Conservation (phyloP, 2,888 invertebrate genomes). For the Mesorhabditis belari region DNA sequence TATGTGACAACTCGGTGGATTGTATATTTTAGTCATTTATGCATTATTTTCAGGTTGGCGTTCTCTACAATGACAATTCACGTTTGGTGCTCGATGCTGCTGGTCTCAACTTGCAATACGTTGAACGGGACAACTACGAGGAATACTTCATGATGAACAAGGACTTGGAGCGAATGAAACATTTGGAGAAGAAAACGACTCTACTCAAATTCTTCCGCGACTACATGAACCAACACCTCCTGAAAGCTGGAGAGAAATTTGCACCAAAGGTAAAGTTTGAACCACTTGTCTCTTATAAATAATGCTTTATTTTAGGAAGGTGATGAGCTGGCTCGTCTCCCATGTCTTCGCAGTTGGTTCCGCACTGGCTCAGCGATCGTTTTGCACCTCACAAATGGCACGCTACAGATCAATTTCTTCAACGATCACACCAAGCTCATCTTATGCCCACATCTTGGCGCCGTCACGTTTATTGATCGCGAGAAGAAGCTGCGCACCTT, state of each 20-base stretch:
- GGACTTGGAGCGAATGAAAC: slow-evolving; percentile 73
- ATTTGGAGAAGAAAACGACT: slow-evolving; percentile 66
- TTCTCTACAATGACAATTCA: slow-evolving; percentile 96
- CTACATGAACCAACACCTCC: slow-evolving; percentile 89
- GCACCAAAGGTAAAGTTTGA: slow-evolving; percentile 61
- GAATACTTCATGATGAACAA: slow-evolving; percentile 71
- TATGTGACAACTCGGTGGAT: slow-evolving; percentile 76
- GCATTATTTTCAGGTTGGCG: slow-evolving; percentile 67
- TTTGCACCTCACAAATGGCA: slow-evolving; percentile 93
- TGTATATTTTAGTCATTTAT: background rate
- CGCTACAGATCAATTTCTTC: slow-evolving; percentile 52
- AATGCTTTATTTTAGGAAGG: slow-evolving; percentile 61
- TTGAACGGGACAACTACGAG: slow-evolving; percentile 82
- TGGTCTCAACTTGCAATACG: slow-evolving; percentile 90
- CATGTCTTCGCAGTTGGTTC: slow-evolving; percentile 93
- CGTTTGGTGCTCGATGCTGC: slow-evolving; percentile 85
- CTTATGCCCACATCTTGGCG: slow-evolving; percentile 91
- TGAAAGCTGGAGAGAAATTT: slow-evolving; percentile 73
- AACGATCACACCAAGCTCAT: slow-evolving; percentile 93
- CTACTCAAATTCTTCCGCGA: slow-evolving; percentile 89
- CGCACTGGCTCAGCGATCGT: slow-evolving; percentile 89
- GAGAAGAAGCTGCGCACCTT: slow-evolving; percentile 86
- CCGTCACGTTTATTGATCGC: slow-evolving; percentile 89
- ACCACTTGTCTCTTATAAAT: background rate
- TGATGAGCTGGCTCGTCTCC: slow-evolving; percentile 83